Conservation (phyloP, 2,888 invertebrate species). For the Aphidoletes aphidimyza region DNA sequence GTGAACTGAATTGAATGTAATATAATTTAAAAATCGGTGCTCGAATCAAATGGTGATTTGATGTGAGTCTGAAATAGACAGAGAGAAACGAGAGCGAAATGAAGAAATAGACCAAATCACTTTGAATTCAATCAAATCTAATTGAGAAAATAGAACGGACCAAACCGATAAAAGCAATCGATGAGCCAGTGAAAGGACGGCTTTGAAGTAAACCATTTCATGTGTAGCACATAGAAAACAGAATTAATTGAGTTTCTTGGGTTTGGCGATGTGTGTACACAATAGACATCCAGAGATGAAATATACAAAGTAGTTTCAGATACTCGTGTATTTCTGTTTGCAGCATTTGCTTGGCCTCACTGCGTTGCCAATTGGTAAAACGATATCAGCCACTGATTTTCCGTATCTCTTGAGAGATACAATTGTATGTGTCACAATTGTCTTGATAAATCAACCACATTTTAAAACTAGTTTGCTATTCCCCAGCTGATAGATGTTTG, state of each 20-base stretch:
- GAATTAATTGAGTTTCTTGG: neutral
- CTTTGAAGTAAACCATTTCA: neutral
- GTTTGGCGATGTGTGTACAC: too few species aligned
- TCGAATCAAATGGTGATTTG: too few species aligned
- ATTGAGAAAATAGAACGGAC: neutral
- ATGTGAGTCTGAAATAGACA: too few species aligned
- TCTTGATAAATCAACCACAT: neutral
- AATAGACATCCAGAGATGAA: neutral
- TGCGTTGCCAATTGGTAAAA: neutral
- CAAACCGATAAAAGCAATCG: neutral
- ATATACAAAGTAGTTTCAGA: too few species aligned
- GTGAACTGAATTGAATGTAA: too few species aligned
- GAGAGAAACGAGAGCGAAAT: too few species aligned
- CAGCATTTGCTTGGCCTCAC: conserved; percentile 1
- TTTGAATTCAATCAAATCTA: too few species aligned
- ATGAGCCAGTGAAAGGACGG: neutral
- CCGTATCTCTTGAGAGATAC: too few species aligned
- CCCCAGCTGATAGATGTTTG: neutral
- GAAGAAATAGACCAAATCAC: too few species aligned
- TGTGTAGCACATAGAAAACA: neutral
- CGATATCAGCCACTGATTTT: neutral
- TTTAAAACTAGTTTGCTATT: neutral
- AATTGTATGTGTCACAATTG: neutral
- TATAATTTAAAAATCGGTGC: too few species aligned
- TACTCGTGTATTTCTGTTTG: too few species aligned